Conservation (phyloP, 2,888 invertebrate genomes). For the Agonum fuliginosum region DNA sequence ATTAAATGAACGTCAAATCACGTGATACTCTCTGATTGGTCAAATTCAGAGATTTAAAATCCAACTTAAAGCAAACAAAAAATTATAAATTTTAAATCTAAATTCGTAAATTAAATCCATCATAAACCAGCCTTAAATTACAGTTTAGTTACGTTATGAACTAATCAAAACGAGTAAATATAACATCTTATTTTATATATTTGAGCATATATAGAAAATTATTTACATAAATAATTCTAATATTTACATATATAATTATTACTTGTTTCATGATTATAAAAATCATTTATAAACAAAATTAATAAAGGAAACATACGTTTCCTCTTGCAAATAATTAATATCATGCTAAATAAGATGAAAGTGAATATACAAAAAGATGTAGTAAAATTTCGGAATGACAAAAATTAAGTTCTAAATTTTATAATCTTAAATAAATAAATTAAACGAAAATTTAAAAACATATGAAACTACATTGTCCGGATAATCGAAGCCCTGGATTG, state of each 20-base stretch:
- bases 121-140: too few relatives aligned
- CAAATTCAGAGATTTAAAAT: too few relatives aligned
- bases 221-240: conserved; percentile 50
- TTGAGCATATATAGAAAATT: conserved; percentile 58
- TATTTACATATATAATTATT: conserved; percentile 54
- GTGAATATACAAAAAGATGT: conserved; percentile 34
- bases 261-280: conserved; percentile 26
- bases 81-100: too few relatives aligned
- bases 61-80: too few relatives aligned
- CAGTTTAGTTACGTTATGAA: too few relatives aligned
- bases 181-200: conserved; percentile 45
- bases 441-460: conserved; percentile 36
- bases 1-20: too few relatives aligned
- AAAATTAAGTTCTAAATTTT: conserved; percentile 31
- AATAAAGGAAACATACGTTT: conserved; percentile 5
- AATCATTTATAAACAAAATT: conserved; percentile 16
- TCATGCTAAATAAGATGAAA: conserved; percentile 22
- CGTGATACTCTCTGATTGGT: too few relatives aligned
- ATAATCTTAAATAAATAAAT: conserved; percentile 42
- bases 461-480: background rate
- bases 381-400: conserved; percentile 50
- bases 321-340: background rate
- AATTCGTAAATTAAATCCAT: too few relatives aligned
- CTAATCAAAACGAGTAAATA: conserved; percentile 36
- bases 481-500: conserved; percentile 48